Percentiles rank a stretch among this genome's conserved stretches.
Evolutionary conservation across 1,140 invertebrate genomes (phyloP).

Genomic region (Neodiprion lecontei): DNA sequence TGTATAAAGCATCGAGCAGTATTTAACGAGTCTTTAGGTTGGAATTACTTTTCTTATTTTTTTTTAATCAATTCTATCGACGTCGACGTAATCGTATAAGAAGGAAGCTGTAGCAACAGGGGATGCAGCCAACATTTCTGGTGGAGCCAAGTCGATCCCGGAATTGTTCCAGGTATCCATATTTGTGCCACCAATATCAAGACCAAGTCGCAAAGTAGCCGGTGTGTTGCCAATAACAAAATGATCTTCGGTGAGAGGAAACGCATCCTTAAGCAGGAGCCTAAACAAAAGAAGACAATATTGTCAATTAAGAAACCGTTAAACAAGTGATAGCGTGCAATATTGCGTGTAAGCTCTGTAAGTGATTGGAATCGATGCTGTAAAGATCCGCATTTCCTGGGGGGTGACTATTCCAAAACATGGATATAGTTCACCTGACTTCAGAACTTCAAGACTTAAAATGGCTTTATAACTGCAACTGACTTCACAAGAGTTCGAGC

Average conservation of each 20-base stretch:
- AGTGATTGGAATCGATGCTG: too few relatives aligned
- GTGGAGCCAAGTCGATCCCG: slow-evolving; percentile 38
- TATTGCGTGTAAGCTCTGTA: too few relatives aligned
- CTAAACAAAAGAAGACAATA: slow-evolving; percentile 35
- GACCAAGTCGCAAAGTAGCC: slow-evolving; percentile 53
- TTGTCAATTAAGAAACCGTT: slow-evolving; percentile 14
- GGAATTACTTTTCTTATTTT: not conserved
- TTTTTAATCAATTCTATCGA: slow-evolving; percentile 54
- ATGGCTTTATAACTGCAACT: too few relatives aligned
- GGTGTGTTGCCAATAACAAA: slow-evolving; percentile 62
- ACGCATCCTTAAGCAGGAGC: slow-evolving; percentile 59
- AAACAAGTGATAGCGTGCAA: too few relatives aligned
- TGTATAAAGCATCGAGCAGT: not conserved
- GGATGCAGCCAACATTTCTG: slow-evolving; percentile 41
- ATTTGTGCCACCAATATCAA: slow-evolving; percentile 52
- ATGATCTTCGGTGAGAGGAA: slow-evolving; percentile 62
- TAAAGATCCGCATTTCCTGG: too few relatives aligned
- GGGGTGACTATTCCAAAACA: too few relatives aligned
- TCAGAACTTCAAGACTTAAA: too few relatives aligned
- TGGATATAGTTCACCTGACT: too few relatives aligned
- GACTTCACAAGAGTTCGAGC: too few relatives aligned
- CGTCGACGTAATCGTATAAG: slow-evolving; percentile 56
- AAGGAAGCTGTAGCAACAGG: slow-evolving; percentile 45
- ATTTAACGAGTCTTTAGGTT: not conserved
- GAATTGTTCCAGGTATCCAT: slow-evolving; percentile 48